These are phyloP conservation scores for Eristalis intricaria DNA, from an alignment of 2,888 invertebrate species.

Conservation along the genomic window DNA sequence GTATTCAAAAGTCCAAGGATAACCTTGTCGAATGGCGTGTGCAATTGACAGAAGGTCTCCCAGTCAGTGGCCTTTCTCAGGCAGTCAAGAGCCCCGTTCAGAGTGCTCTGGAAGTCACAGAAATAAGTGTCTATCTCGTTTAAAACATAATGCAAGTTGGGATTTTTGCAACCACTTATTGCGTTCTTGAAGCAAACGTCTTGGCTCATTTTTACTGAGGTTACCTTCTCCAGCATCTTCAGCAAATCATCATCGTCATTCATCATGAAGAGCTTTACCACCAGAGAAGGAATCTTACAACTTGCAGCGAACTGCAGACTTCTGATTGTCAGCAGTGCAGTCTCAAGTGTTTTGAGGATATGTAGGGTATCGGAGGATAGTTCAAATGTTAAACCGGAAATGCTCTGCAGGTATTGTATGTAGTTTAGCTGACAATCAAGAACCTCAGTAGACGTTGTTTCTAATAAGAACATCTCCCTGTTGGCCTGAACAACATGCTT, in stretches of 20 bases:
- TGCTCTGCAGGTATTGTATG: conserved; percentile 40
- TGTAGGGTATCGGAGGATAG: conserved; percentile 17
- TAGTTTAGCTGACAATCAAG: conserved; percentile 54
- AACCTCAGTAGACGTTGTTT: conserved; percentile 30
- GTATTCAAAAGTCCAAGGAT: conserved; percentile 6
- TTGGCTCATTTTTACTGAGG: not conserved
- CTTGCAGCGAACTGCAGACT: conserved; percentile 40
- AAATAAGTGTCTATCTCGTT: conserved; percentile 42
- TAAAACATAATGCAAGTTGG: conserved; percentile 25
- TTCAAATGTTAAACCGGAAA: conserved; percentile 23
- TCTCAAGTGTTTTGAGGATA: conserved; percentile 12
- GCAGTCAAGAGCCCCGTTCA: conserved; percentile 7
- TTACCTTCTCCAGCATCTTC: conserved; percentile 36
- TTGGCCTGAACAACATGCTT: conserved; percentile 41
- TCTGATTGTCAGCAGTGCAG: conserved; percentile 29
- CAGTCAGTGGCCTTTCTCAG: conserved; percentile 44
- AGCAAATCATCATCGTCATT: conserved; percentile 60
- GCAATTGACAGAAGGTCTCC: conserved; percentile 36
- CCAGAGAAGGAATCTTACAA: conserved; percentile 60
- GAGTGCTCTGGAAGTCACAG: conserved; percentile 15
- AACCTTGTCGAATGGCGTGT: conserved; percentile 29
- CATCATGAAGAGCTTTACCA: conserved; percentile 66
- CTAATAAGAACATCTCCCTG: conserved; percentile 41
- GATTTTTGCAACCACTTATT: conserved; percentile 8
- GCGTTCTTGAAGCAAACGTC: conserved; percentile 33